Conservation (phyloP, 2,888 invertebrate genomes). For the Ametastegia equiseti region DNA sequence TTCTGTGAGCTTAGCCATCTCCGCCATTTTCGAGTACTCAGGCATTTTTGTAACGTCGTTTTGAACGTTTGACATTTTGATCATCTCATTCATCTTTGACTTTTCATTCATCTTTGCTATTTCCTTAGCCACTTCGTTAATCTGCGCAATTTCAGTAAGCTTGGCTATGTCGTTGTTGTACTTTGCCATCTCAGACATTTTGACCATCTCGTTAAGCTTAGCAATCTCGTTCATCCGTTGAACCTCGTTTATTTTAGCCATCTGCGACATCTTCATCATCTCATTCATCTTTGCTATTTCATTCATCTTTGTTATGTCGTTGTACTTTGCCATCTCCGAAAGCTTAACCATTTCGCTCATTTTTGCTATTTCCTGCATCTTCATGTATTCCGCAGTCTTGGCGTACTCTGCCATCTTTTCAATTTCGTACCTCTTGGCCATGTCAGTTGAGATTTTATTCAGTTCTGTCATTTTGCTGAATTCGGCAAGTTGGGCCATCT, state of each 20-base stretch:
- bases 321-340: slow-evolving; percentile 73
- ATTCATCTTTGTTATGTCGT: slow-evolving; percentile 71
- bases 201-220: slow-evolving; percentile 73
- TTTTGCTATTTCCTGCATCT: slow-evolving; percentile 73
- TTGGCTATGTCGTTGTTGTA: slow-evolving; percentile 71
- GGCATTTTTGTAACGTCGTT: slow-evolving; percentile 73
- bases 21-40: slow-evolving; percentile 73
- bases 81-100: slow-evolving; percentile 74
- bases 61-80: slow-evolving; percentile 73
- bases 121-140: slow-evolving; percentile 74
- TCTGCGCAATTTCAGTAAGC: slow-evolving; percentile 71
- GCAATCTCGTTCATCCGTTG: slow-evolving; percentile 74
- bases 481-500: slow-evolving; percentile 74
- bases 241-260: slow-evolving; percentile 73
- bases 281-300: slow-evolving; percentile 70
- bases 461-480: slow-evolving; percentile 73
- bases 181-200: slow-evolving; percentile 74
- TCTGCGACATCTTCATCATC: slow-evolving; percentile 71
- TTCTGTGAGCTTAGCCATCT: slow-evolving; percentile 73
- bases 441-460: slow-evolving; percentile 73
- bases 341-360: slow-evolving; percentile 74
- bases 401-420: slow-evolving; percentile 74
- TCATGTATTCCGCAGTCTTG: slow-evolving; percentile 72
- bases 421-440: slow-evolving; percentile 73
- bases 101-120: slow-evolving; percentile 74